Conservation (phyloP, 2,797 vertebrate genomes). For the Onychomys leucogaster region DNA sequence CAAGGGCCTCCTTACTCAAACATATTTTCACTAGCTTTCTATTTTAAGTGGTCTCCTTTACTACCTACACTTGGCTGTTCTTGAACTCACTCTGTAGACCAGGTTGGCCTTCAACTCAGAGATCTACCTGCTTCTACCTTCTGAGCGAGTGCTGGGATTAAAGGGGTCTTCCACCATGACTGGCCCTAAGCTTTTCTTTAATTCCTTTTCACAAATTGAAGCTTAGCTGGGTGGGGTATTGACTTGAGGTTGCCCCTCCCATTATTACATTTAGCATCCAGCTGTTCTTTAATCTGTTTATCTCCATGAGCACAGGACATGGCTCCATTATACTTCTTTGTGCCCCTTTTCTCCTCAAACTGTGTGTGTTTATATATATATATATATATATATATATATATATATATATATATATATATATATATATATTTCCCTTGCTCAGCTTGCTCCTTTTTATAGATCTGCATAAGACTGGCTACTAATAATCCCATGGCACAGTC, state of each 20-base stretch:
- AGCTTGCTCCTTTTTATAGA: neutral
- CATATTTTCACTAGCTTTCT: neutral
- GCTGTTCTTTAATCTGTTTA: neutral
- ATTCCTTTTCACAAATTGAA: neutral
- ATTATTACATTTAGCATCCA: neutral
- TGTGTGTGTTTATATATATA: too few relatives aligned
- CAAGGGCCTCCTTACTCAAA: neutral
- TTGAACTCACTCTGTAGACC: neutral
- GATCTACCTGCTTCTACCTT: neutral
- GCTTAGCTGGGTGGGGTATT: neutral
- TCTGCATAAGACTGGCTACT: neutral
- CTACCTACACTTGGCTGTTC: neutral
- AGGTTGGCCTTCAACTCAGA: neutral
- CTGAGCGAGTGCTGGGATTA: neutral
- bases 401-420: too few relatives aligned
- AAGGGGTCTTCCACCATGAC: neutral
- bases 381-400: too few relatives aligned
- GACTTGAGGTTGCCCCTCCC: neutral
- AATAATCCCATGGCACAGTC: neutral
- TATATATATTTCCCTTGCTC: neutral
- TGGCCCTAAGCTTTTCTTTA: neutral
- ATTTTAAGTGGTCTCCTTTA: neutral
- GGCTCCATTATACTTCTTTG: neutral
- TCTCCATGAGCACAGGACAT: neutral
- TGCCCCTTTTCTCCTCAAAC: neutral